phyloP scores from a whole-genome alignment of 2,888 invertebrate genomes.

The Drosophila affinis region DNA sequence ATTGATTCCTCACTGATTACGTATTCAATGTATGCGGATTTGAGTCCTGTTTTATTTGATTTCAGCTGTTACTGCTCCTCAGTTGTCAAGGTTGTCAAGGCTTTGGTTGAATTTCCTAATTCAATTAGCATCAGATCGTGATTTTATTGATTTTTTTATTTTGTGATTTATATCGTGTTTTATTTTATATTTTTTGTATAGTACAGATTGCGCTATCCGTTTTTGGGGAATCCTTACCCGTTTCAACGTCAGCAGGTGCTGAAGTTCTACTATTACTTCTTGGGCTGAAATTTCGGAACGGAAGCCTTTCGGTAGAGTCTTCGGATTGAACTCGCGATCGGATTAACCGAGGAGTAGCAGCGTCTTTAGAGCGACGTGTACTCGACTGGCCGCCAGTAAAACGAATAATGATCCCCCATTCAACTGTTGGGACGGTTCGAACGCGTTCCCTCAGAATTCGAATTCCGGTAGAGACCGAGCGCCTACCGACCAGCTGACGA shows the following conservation, averaged over 20 bases:
- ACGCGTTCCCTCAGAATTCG: constrained; percentile 55
- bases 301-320: constrained; percentile 8
- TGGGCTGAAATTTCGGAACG: not conserved
- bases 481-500: constrained; percentile 47
- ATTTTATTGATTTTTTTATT: not conserved
- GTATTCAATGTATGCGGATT: not conserved
- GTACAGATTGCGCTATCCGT: not conserved
- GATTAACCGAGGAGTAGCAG: constrained; percentile 54
- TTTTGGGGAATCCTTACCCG: constrained; percentile 28
- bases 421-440: constrained; percentile 36
- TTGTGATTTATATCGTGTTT: not conserved
- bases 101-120: not conserved
- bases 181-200: not conserved
- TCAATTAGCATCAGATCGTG: not conserved
- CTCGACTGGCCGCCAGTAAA: constrained; percentile 70
- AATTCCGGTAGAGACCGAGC: constrained; percentile 39
- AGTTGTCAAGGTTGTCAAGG: not conserved
- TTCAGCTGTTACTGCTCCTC: too few species aligned
- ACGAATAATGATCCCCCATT: constrained; percentile 69
- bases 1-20: not conserved
- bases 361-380: constrained; percentile 75
- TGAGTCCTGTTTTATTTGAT: too few species aligned
- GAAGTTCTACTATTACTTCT: too few species aligned
- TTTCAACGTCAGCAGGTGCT: constrained; percentile 18
- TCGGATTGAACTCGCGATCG: constrained; percentile 45